Conservation (phyloP, 2,113 vertebrate species). For the Elephas maximus region DNA sequence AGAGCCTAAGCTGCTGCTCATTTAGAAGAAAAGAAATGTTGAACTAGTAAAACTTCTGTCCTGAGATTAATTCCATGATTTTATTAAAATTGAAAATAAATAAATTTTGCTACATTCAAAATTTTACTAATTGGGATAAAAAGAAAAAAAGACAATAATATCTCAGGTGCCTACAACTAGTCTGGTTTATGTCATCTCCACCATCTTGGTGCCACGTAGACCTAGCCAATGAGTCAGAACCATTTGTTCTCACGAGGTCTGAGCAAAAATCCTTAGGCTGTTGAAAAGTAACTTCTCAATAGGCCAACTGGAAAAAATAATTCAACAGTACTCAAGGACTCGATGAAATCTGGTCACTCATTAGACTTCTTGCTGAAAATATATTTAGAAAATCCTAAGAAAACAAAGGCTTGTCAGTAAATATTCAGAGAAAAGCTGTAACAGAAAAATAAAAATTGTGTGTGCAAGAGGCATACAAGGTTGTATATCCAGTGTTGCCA, state of each 20-base stretch:
- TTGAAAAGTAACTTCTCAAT: constrained; percentile 64
- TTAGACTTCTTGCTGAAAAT: constrained; percentile 53
- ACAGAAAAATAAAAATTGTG: constrained; percentile 10
- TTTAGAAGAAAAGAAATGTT: background rate
- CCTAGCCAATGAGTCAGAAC: constrained; percentile 19
- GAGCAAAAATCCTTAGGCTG: constrained; percentile 42
- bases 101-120: background rate
- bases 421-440: background rate
- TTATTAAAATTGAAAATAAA: constrained; percentile 53
- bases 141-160: background rate
- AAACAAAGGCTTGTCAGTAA: background rate
- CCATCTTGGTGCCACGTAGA: background rate
- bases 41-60: background rate
- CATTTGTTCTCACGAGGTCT: constrained; percentile 47
- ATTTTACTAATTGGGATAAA: background rate
- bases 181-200: background rate
- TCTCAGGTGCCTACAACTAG: background rate
- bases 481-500: background rate
- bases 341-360: constrained; percentile 46
- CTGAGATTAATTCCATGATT: background rate
- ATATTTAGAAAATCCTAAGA: constrained; percentile 51
- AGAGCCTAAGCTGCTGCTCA: background rate
- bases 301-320: constrained; percentile 63
- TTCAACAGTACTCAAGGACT: constrained; percentile 47
- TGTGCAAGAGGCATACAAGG: background rate